A percentile compares a stretch with the other conserved stretches of the same genome.
Conservation (phyloP, 2,797 vertebrate genomes). For the Lateolabrax maculatus region DNA sequence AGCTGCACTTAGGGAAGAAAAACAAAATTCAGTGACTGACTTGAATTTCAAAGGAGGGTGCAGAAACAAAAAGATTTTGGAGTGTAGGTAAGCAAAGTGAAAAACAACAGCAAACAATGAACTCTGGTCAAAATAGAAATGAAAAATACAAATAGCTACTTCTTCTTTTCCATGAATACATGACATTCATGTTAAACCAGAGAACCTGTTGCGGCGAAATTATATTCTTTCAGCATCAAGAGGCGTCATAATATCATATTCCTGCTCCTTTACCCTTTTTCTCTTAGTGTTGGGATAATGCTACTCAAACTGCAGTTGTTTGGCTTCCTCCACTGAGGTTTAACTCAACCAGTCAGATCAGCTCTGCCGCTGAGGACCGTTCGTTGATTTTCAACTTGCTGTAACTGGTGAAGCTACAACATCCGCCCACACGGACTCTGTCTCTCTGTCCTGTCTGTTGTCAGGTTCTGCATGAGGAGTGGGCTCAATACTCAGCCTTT, state of each 20-base stretch:
- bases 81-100: background rate
- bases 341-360: conserved; percentile 46
- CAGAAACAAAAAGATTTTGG: conserved; percentile 15
- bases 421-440: conserved; percentile 41
- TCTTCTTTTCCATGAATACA: background rate
- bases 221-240: background rate
- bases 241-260: conserved; percentile 1
- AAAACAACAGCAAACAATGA: background rate
- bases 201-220: background rate
- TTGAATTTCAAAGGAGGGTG: background rate
- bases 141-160: background rate
- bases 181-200: background rate
- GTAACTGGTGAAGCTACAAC: conserved; percentile 36
- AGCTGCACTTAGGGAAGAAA: conserved; percentile 18
- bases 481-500: conserved; percentile 96
- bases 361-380: conserved; percentile 39
- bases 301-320: conserved; percentile 33
- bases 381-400: conserved; percentile 17
- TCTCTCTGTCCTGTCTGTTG: conserved; percentile 39
- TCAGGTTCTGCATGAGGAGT: conserved; percentile 94
- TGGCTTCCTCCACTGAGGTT: conserved; percentile 35
- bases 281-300: conserved; percentile 30
- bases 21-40: background rate
- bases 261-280: conserved; percentile 4
- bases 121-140: background rate